phyloP scores from a whole-genome alignment of 35 echinoderm and acorn worm genomes.

The Ophiothrix spiculata region DNA sequence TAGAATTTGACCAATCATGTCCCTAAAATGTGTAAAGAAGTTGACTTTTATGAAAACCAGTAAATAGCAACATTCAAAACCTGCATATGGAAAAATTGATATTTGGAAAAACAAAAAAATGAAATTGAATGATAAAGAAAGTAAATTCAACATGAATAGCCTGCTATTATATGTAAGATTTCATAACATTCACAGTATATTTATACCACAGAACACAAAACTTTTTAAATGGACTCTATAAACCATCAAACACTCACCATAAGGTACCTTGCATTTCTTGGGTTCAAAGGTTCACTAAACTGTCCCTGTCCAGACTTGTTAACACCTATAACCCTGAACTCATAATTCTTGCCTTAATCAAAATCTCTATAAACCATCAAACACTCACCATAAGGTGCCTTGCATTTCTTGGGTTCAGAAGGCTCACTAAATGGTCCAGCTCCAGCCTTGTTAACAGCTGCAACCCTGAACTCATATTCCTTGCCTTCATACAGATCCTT shows the following conservation, averaged over 20 bases:
- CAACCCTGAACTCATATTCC: conserved; percentile 80
- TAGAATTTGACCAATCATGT: no score
- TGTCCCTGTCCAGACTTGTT: conserved; percentile 42
- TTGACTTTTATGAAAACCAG: no score
- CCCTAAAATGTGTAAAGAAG: no score
- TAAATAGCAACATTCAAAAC: no score
- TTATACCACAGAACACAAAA: no score
- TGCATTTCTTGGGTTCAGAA: conserved; percentile 62
- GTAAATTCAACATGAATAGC: no score
- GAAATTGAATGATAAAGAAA: no score
- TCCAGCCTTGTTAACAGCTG: conserved; percentile 77
- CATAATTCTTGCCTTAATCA: conserved; percentile 19
- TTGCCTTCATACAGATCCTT: conserved; percentile 58
- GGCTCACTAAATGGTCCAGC: conserved; percentile 77
- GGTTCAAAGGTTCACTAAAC: conserved; percentile 19
- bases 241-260: conserved; percentile 37
- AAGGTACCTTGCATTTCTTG: conserved; percentile 34
- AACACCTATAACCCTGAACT: conserved; percentile 34
- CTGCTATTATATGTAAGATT: no score
- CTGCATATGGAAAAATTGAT: no score
- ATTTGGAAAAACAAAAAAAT: no score
- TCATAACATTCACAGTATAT: no score
- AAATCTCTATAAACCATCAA: not conserved
- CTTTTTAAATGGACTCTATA: no score
- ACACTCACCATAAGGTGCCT: conserved; percentile 83